These are phyloP conservation scores for Picathartes gymnocephalus DNA, from an alignment of 2,113 vertebrate genomes.

Conservation along the genomic window DNA sequence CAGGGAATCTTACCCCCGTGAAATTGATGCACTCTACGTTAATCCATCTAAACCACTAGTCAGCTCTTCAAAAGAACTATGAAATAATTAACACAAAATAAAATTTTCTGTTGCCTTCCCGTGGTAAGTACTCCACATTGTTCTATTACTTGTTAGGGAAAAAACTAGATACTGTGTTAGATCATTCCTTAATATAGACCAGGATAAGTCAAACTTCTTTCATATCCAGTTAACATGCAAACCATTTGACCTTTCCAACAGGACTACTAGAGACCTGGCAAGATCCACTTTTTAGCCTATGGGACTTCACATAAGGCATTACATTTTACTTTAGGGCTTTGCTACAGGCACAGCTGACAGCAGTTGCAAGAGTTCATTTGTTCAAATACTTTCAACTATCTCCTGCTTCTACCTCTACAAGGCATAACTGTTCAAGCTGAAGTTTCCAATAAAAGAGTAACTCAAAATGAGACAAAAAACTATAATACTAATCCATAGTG, in stretches of 20 bases:
- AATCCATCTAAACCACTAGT: neutral
- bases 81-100: neutral
- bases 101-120: neutral
- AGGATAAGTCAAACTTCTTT: constrained; percentile 33
- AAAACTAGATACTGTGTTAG: neutral
- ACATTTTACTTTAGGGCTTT: neutral
- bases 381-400: neutral
- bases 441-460: neutral
- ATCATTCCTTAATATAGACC: constrained; percentile 38
- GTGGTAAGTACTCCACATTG: neutral
- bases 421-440: neutral
- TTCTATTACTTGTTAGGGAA: neutral
- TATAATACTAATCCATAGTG: neutral
- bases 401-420: neutral
- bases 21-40: neutral
- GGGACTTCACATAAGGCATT: neutral
- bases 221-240: constrained; percentile 22
- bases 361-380: neutral
- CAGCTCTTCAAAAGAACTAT: neutral
- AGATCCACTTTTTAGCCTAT: neutral
- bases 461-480: neutral
- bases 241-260: constrained; percentile 53
- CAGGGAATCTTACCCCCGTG: neutral
- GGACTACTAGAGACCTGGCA: constrained; percentile 14
- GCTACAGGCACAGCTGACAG: neutral